phyloP scores from a whole-genome alignment of 2,888 invertebrate genomes.

The Bombylius discolor region DNA sequence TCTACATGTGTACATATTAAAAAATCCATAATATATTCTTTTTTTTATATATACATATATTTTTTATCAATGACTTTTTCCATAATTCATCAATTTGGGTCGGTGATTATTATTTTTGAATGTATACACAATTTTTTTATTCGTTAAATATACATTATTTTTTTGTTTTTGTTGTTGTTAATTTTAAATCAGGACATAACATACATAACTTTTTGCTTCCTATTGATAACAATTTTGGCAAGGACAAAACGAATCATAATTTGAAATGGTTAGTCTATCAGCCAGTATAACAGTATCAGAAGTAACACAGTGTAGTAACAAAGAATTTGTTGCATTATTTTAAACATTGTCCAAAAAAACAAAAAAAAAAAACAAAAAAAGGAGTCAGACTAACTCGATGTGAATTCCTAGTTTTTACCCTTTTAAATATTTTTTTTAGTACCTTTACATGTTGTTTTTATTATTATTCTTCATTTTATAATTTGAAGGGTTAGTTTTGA shows the following conservation, averaged over 20 bases:
- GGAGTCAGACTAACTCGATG: too few species aligned
- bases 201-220: neutral
- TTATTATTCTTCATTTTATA: neutral
- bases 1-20: too few species aligned
- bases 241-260: slow-evolving; percentile 1
- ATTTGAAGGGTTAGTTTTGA: slow-evolving; percentile 20
- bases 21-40: too few species aligned
- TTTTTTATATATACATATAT: slow-evolving; percentile 8
- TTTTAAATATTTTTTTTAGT: slow-evolving; percentile 3
- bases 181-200: neutral
- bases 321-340: too few species aligned
- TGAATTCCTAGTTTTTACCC: neutral
- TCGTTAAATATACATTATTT: too few species aligned
- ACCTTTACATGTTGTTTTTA: neutral
- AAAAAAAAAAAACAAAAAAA: too few species aligned
- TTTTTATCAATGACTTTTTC: neutral
- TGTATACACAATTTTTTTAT: neutral
- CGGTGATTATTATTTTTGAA: slow-evolving; percentile 17
- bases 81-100: slow-evolving; percentile 21
- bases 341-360: too few species aligned
- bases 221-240: neutral
- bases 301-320: too few species aligned
- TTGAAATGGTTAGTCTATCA: neutral
- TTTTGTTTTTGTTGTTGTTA: too few species aligned
- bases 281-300: too few species aligned